Evolutionary conservation across 2,888 invertebrate genomes (phyloP), one percentile per base, ranked within the genome.

Genomic region (Norana najaformis): DNA sequence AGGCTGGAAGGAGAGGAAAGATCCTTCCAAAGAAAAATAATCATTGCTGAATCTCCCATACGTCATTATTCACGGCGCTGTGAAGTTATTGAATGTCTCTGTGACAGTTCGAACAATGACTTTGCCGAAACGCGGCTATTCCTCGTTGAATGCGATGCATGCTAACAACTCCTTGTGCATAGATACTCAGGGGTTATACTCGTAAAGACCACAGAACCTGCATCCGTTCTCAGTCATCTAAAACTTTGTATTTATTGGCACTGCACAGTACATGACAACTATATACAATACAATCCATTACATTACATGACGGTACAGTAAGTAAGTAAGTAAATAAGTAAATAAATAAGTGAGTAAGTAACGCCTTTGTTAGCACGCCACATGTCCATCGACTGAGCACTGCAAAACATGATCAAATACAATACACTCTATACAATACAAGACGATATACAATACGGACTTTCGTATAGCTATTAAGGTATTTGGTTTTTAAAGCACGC

Each of bases 11-110:
- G 53, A 53, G 30, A 30, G 53, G 53, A 53, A 83, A 83, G 83
- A 34, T 83, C 36, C 35, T 35, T 83, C 83, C 36, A 36, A 36
- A 36, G 83, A 83, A 83, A 83, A 83, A 83, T 83, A 83, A 83
- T 83, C 83, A 35, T 83, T 83, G 34, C 34, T 83, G 83, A 83
- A 83, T 83, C 83, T 83, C 83, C 83, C 83, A 83, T 83, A 83
- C 83, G 83, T 83, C 83, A 83, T 83, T 36, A 83, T 83, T 83
- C 83, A 83, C 83, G 83, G 20, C 34, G 34, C 36, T 34, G 8
- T 36, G 83, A 83, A n/a, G 34, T 83, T 83, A 83, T 83, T 34
- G 83, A 35, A 83, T 83, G 83, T 83, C 20, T 34, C 30, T 36
- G 34, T 83, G 83, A 83, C 83, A 83, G 83, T 83, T 83, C 20